Base-by-base conservation (phyloP, 2,888 invertebrate species). In the Acleris holmiana region DNA sequence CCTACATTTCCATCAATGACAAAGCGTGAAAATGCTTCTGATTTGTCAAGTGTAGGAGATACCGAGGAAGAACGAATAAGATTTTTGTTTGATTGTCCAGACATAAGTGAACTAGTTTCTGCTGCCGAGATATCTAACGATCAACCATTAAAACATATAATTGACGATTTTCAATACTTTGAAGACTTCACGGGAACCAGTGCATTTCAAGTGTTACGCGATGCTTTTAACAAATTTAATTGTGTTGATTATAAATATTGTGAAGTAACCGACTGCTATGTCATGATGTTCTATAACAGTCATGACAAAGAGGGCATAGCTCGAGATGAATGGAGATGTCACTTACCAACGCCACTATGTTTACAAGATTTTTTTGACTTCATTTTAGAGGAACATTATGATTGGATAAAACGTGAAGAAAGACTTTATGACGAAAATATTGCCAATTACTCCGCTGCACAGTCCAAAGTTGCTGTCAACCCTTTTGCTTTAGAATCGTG, bases 361-460 rank as follows among this genome's bases (percentile, higher is more conserved):
- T 78, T 94, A 49, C 89, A 92, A 78, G 94, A 94, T 72, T 94
- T 94, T 77, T 92, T 90, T 75, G 90, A 93, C 69, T 93, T 89
- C 75, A 85, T 93, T 25, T 76, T 89, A 54, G 86, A 89, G 66
- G 93, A 94, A 71, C 83, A 93, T 67, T 85, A 82, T 70, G 86
- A 87, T 8, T 93, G 94, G 93, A 84, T 94, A 55, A 78, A 86
- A 75, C 78, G 82, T 4, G 85, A 89, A 73, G 91, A 91, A 79
- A 80, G 74, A 70, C 70, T 76, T 1, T 89, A 91, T 66, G 84
- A 90, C 60, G 81, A 83, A 70, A 71, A 73, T 18, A 62, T 82
- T 35, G 48, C 74, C 18, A 44, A 77, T 3, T 80, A 75, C 68
- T 71, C 78, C 18, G 75, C 75, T 67, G 85, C 87, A 0, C 72